Evolutionary conservation across 92 coral and sea anemone species (phyloP).

Genomic region (Isaurus tuberculatus): DNA sequence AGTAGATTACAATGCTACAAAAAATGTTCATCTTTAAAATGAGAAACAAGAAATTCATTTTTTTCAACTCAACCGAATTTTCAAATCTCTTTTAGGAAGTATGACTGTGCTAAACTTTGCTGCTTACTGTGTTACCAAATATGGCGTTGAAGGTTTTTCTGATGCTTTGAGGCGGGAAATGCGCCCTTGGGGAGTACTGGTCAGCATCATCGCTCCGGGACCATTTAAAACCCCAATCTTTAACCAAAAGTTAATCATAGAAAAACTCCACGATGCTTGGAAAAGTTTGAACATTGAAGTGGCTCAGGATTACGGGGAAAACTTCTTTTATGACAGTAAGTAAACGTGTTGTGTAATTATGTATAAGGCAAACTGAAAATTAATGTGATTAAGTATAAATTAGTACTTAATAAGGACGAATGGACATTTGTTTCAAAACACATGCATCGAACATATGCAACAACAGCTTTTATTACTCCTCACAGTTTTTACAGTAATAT

Average conservation of each 20-base stretch:
- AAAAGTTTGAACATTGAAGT: slow-evolving; percentile 35
- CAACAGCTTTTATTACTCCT: too few species aligned
- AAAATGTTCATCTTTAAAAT: too few species aligned
- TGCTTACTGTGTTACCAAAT: slow-evolving; percentile 57
- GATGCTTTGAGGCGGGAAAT: slow-evolving; percentile 62
- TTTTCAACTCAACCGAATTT: too few species aligned
- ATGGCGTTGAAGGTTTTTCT: slow-evolving; percentile 59
- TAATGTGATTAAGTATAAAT: too few species aligned
- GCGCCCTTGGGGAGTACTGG: slow-evolving; percentile 60
- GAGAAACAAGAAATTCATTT: too few species aligned
- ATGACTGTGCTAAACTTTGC: slow-evolving; percentile 55
- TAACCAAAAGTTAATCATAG: slow-evolving; percentile 7
- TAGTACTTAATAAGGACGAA: too few species aligned
- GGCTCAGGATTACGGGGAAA: slow-evolving; percentile 61
- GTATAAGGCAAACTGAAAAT: too few species aligned
- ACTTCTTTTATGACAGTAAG: slow-evolving; percentile 54
- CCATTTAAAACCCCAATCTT: slow-evolving; percentile 56
- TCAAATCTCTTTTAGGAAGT: slow-evolving; percentile 35
- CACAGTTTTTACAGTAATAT: too few species aligned
- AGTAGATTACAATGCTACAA: too few species aligned
- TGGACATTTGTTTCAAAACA: too few species aligned
- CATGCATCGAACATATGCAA: too few species aligned
- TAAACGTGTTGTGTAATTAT: neutral
- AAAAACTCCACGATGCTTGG: slow-evolving; percentile 43
- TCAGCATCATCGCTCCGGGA: slow-evolving; percentile 58